phyloP scores from a whole-genome alignment of 2,113 vertebrate species.

The Menura novaehollandiae region DNA sequence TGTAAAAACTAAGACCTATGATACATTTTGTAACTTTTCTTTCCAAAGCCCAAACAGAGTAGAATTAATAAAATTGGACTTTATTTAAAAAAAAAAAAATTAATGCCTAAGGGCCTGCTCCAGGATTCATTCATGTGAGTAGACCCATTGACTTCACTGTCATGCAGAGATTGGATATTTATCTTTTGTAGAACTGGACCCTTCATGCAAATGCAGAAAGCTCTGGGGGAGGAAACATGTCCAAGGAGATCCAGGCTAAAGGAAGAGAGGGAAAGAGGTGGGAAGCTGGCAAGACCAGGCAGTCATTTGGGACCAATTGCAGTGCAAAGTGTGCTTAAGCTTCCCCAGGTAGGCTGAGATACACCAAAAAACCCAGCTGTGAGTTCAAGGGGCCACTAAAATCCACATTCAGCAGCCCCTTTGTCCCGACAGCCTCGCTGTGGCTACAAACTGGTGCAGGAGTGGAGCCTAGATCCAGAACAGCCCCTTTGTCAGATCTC shows the following conservation, averaged over 20 bases:
- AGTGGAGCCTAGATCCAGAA: not conserved
- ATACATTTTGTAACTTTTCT: not conserved
- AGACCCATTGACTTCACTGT: not conserved
- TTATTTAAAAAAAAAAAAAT: not conserved
- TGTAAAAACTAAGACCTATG: not conserved
- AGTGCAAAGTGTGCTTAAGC: not conserved
- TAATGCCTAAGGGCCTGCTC: not conserved
- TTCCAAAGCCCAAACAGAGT: not conserved
- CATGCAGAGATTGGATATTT: not conserved
- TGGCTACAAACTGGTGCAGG: not conserved
- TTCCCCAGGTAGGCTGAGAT: not conserved
- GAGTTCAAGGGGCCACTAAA: not conserved
- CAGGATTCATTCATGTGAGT: not conserved
- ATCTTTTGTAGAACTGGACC: not conserved
- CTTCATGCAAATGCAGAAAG: slow-evolving; percentile 28
- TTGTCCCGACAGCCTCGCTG: not conserved
- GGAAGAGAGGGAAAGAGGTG: not conserved
- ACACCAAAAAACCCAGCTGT: not conserved
- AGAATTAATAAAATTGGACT: slow-evolving; percentile 9
- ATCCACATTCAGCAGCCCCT: not conserved
- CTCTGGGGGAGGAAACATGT: not conserved
- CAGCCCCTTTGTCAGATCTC: not conserved
- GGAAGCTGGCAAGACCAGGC: not conserved
- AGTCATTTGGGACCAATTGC: not conserved
- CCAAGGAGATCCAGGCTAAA: slow-evolving; percentile 6